Base-by-base conservation (phyloP, 30 jellyfish, hydroid and myxozoan species). In the Euphysa ruthae region DNA sequence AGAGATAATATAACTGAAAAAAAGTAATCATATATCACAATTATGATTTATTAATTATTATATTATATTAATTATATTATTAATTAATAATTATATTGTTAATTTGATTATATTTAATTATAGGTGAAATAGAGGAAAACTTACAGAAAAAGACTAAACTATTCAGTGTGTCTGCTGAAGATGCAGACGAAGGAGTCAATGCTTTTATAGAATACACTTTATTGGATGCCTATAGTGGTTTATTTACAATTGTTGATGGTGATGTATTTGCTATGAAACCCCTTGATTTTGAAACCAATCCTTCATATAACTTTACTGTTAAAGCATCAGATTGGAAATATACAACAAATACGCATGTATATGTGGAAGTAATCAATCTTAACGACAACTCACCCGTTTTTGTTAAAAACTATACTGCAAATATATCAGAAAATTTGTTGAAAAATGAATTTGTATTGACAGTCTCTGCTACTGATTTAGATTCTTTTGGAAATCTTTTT, bases 361-460 rank as follows among this genome's bases (percentile, higher is more conserved):
- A 33, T 12, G 43, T 85, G 30, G 66, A 60, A 32, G 78, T 85
- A 26, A 55, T 44, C 24, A 74, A 85, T 33, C 70, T 85, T 16
- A 85, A 85, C 61, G 96, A 85, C 78, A 85, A 85, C 58, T 19
- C 42, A 25, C 96, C 96, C 20, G 55, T 14, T 33, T 79, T 85
- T 58, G 71, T 29, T 10, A 58, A 43, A 19, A 72, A 56, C 20
- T 78, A 78, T 50, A 16, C 60, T 13, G 76, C 58, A 0, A 33
- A 25, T 23, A 62, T 85, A 12, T 20, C 73, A 0, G 96, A 85
- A 79, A 43, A 68, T 19, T 31, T 25, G 22, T 55, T 57, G 2
- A 81, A 49, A 6, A 65, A 83, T 33, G 33, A 73, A 1, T 25
- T 55, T 15, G 96, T 85, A 8, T 23, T 78, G 19, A 72, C 70